Conservation (phyloP, 2,113 vertebrate genomes). For the Dromiciops gliroides region DNA sequence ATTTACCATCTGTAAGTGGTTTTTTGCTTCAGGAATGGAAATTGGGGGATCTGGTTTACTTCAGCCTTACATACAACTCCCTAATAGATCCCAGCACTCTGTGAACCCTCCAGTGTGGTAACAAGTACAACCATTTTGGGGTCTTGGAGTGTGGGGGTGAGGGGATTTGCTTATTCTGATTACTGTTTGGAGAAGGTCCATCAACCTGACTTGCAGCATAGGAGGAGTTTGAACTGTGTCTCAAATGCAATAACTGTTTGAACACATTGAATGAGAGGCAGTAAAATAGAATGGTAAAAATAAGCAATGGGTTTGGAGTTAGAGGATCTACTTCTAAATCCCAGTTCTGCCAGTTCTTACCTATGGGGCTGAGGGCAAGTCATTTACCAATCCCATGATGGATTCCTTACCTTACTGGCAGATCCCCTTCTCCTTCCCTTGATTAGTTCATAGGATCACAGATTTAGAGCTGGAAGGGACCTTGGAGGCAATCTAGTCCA, state of each 20-base stretch:
- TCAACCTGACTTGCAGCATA: not conserved
- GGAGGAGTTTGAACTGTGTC: not conserved
- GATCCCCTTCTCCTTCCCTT: not conserved
- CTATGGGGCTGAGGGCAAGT: no score
- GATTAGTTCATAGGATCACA: not conserved
- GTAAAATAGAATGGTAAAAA: not conserved
- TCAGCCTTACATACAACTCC: not conserved
- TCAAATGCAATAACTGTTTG: not conserved
- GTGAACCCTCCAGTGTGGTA: not conserved
- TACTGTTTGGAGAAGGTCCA: not conserved
- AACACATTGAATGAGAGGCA: not conserved
- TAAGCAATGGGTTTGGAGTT: not conserved
- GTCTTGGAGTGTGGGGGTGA: not conserved
- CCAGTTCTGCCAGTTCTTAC: not conserved
- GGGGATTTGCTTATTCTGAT: not conserved
- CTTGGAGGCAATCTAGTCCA: not conserved
- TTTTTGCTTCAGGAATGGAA: not conserved
- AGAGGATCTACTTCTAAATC: not conserved
- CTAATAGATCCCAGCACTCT: not conserved
- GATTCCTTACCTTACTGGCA: not conserved
- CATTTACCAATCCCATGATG: no score
- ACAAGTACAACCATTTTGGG: not conserved
- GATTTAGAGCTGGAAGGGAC: not conserved
- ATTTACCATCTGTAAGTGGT: not conserved
- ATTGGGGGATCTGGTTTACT: not conserved